These are phyloP conservation scores for Atrichornis clamosus DNA, from an alignment of 2,113 vertebrate genomes.

Conservation along the genomic window DNA sequence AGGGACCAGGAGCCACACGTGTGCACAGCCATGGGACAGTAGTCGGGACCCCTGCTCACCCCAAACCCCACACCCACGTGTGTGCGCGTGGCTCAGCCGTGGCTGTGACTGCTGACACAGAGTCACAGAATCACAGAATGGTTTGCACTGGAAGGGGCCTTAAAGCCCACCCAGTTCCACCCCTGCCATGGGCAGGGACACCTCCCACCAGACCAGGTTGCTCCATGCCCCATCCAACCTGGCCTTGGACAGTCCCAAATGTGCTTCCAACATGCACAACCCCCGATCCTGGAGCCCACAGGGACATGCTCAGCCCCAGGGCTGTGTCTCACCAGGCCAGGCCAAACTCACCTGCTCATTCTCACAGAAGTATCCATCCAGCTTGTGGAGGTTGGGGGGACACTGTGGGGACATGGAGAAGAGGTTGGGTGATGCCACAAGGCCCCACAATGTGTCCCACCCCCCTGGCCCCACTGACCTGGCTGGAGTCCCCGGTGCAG, in stretches of 20 bases:
- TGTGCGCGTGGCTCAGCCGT: not conserved
- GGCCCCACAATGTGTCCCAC: fast-evolving
- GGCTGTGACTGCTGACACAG: not conserved
- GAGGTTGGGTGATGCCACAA: not conserved
- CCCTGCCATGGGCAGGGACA: not conserved
- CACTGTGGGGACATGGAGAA: slow-evolving; percentile 71
- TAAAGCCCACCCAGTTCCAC: not conserved
- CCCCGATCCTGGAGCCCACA: fast-evolving
- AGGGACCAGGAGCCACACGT: fast-evolving
- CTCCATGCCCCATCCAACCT: fast-evolving
- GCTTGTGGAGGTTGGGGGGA: slow-evolving; percentile 91
- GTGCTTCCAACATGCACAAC: fast-evolving
- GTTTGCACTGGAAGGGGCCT: not conserved
- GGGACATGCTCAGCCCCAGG: fast-evolving
- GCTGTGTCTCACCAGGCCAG: fast-evolving
- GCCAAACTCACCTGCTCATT: slow-evolving; percentile 79
- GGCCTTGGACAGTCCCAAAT: not conserved
- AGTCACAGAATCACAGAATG: not conserved
- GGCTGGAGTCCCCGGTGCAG: slow-evolving; percentile 94
- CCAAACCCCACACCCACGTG: not conserved
- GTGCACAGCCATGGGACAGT: not conserved
- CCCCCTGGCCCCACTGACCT: slow-evolving; percentile 68
- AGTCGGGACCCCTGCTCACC: not conserved
- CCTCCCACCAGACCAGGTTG: not conserved
- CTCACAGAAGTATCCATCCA: slow-evolving; percentile 91